Evolutionary conservation across 2,797 vertebrate species (phyloP).

Genomic region (Melanogrammus aeglefinus): DNA sequence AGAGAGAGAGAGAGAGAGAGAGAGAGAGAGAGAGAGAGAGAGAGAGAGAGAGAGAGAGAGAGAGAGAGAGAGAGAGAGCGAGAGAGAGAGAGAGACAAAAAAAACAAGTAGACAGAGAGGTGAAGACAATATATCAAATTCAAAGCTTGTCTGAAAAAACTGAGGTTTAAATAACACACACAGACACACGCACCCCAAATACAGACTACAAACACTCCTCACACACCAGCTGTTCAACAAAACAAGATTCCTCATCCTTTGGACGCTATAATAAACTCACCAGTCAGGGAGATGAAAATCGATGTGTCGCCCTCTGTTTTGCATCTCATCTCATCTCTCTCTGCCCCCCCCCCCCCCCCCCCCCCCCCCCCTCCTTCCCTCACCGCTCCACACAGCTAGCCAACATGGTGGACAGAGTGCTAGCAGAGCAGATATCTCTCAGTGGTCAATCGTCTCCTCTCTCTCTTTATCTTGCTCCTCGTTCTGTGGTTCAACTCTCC

Average conservation of each 20-base stretch:
- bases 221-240: background rate
- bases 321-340: conserved; percentile 13
- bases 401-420: no score
- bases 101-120: no score
- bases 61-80: no score
- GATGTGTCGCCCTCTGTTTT: conserved; percentile 26
- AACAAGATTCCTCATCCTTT: background rate
- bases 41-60: no score
- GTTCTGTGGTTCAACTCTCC: no score
- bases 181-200: background rate
- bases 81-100: no score
- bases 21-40: no score
- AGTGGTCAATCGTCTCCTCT: background rate
- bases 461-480: background rate
- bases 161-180: no score
- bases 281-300: conserved; percentile 25
- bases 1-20: no score
- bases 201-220: background rate
- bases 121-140: no score
- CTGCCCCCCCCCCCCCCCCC: no score
- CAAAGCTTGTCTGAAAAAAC: background rate
- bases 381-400: no score
- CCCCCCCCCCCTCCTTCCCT: background rate
- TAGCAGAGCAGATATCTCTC: background rate
- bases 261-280: conserved; percentile 35